Evolutionary conservation across 2,797 vertebrate species (phyloP).

Genomic region (Hydrophis major): DNA sequence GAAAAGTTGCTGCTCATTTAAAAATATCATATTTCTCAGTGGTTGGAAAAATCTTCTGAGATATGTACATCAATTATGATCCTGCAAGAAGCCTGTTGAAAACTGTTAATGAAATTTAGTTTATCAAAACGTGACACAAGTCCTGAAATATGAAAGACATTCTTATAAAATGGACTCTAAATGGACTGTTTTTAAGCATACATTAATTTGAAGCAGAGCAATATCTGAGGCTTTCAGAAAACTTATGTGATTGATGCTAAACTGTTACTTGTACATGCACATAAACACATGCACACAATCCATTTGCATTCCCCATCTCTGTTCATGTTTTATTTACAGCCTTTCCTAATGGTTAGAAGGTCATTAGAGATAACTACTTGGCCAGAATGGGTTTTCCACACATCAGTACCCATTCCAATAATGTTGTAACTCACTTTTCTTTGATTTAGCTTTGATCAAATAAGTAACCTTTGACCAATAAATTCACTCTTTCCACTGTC

Average conservation of each 20-base stretch:
- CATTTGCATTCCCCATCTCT: neutral
- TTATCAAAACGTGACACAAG: neutral
- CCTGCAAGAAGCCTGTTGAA: neutral
- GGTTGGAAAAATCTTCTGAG: neutral
- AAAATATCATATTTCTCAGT: neutral
- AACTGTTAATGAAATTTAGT: neutral
- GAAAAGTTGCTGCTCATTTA: neutral
- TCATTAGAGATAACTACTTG: neutral
- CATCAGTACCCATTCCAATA: neutral
- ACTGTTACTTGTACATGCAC: neutral
- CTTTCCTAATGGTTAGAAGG: neutral
- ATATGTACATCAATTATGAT: neutral
- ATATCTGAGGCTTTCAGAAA: neutral
- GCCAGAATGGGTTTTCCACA: neutral
- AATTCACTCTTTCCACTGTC: slow-evolving; percentile 9
- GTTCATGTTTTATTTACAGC: slow-evolving; percentile 9
- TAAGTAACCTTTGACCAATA: slow-evolving; percentile 26
- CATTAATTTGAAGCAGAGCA: neutral
- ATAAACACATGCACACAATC: neutral
- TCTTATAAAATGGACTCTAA: neutral
- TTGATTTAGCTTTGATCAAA: slow-evolving; percentile 1
- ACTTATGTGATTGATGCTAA: neutral
- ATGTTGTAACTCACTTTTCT: slow-evolving; percentile 33
- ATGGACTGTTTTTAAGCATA: neutral
- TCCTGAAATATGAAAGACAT: neutral